phyloP scores from a whole-genome alignment of 2,888 invertebrate species.

The Neoitamus cyanurus region DNA sequence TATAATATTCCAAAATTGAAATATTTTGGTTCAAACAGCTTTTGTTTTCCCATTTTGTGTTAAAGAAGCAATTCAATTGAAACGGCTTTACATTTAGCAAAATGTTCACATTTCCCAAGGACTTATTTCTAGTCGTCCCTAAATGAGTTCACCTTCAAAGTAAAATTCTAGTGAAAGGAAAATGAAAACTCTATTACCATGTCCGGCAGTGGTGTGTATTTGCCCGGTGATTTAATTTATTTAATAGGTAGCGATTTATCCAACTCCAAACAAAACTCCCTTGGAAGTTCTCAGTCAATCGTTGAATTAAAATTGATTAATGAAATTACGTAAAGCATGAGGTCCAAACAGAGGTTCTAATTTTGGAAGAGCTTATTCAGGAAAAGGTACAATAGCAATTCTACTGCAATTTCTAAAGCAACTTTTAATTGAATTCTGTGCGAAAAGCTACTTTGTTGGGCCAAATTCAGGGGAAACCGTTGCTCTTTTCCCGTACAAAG shows the following conservation, averaged over 20 bases:
- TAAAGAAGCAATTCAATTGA: background rate
- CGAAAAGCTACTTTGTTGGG: background rate
- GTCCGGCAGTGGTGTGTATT: background rate
- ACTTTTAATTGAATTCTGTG: background rate
- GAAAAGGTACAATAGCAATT: background rate
- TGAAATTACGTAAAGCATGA: background rate
- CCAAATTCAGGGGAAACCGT: background rate
- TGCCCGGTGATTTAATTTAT: background rate
- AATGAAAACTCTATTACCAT: background rate
- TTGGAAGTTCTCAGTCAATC: background rate
- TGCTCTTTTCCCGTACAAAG: background rate
- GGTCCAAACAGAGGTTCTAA: background rate
- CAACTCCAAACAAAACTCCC: background rate
- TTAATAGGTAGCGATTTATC: background rate
- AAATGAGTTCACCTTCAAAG: background rate
- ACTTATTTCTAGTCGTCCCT: background rate
- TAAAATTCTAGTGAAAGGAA: background rate
- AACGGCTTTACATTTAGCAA: background rate
- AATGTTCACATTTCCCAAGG: background rate
- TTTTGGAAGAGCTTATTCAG: background rate
- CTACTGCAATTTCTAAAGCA: conserved; percentile 1
- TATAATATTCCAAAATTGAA: too few relatives aligned
- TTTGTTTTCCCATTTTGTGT: background rate
- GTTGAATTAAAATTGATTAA: background rate
- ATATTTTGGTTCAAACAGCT: too few relatives aligned